A percentile compares a stretch with the other conserved stretches of the same genome.
Conservation (phyloP, 2,888 invertebrate genomes). For the Spodoptera exigua region DNA sequence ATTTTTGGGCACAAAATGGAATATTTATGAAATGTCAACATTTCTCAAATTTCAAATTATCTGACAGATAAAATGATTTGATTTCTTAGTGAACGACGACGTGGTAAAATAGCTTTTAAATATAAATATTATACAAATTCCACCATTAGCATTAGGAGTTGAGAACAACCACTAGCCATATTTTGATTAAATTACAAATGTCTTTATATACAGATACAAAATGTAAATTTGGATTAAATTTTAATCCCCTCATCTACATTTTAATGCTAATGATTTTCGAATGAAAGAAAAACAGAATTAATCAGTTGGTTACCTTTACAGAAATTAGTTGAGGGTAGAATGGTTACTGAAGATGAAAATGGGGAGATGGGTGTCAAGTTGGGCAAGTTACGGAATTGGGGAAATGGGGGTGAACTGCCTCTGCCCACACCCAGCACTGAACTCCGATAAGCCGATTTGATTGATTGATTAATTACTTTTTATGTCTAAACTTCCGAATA, state of each 20-base stretch:
- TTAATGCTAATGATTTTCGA: slow-evolving; percentile 50
- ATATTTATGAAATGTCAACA: no score
- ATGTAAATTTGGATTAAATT: slow-evolving; percentile 49
- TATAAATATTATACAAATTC: not conserved
- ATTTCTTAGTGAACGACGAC: no score
- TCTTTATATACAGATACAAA: slow-evolving; percentile 24
- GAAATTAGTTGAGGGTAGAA: slow-evolving; percentile 20
- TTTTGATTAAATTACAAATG: slow-evolving; percentile 26
- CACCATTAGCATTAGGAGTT: slow-evolving; percentile 3
- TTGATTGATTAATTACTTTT: slow-evolving; percentile 3
- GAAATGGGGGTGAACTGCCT: not conserved
- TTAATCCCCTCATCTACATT: slow-evolving; percentile 51
- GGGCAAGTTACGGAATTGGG: not conserved
- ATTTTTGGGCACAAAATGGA: no score
- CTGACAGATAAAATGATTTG: no score
- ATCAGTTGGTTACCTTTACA: slow-evolving; percentile 34
- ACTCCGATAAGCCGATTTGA: slow-evolving; percentile 13
- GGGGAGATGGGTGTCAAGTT: no score
- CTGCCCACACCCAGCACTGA: not conserved
- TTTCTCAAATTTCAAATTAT: no score
- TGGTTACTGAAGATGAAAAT: slow-evolving; percentile 1
- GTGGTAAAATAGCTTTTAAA: no score
- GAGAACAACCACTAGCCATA: slow-evolving; percentile 24
- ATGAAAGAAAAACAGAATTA: slow-evolving; percentile 52
- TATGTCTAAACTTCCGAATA: not conserved